phyloP scores from a whole-genome alignment of 2,888 invertebrate species.

The Campoplex capitator region DNA sequence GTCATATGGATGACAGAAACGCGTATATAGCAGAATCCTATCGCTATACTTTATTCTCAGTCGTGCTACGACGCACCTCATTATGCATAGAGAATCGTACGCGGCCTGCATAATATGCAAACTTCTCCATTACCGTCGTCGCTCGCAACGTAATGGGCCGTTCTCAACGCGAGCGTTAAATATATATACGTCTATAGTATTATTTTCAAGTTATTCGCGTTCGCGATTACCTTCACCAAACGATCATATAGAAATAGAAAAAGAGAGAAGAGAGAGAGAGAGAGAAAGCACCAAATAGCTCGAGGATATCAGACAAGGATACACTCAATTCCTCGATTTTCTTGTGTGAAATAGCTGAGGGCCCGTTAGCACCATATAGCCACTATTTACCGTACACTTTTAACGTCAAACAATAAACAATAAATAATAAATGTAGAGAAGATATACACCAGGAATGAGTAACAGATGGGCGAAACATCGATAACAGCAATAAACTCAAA shows the following conservation, averaged over 20 bases:
- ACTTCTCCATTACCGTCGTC: conserved; percentile 82
- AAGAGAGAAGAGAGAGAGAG: conserved; percentile 29
- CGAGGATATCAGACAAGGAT: conserved; percentile 49
- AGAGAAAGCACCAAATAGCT: conserved; percentile 38
- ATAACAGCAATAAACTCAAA: too few species aligned
- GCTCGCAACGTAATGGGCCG: conserved; percentile 65
- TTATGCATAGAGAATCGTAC: conserved; percentile 84
- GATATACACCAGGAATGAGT: background rate
- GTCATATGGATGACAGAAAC: conserved; percentile 72
- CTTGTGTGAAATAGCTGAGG: conserved; percentile 44
- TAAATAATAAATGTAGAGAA: background rate
- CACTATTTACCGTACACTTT: conserved; percentile 45
- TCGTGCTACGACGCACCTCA: conserved; percentile 81
- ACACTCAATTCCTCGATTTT: conserved; percentile 59
- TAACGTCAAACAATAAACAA: background rate
- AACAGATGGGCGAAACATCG: conserved; percentile 62
- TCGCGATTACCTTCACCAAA: conserved; percentile 54
- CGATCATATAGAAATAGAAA: conserved; percentile 54
- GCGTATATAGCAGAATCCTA: conserved; percentile 52
- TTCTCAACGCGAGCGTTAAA: conserved; percentile 38
- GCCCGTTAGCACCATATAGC: conserved; percentile 31
- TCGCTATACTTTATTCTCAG: conserved; percentile 80
- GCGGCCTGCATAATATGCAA: conserved; percentile 84
- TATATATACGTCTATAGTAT: conserved; percentile 10
- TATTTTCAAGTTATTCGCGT: conserved; percentile 44